phyloP scores from a whole-genome alignment of 2,113 vertebrate genomes.

The Edolisoma coerulescens region DNA sequence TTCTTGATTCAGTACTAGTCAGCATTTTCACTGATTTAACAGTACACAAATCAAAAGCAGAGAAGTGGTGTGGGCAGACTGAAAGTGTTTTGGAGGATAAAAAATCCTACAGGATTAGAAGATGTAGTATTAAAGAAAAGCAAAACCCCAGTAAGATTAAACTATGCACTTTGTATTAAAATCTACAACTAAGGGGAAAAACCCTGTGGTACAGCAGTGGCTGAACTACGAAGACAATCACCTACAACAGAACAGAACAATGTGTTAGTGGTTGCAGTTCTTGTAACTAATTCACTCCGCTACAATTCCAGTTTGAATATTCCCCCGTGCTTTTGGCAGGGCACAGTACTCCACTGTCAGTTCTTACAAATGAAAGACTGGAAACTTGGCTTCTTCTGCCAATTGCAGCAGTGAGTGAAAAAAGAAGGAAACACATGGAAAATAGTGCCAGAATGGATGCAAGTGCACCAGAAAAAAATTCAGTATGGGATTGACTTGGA shows the following conservation, averaged over 20 bases:
- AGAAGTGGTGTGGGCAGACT: neutral
- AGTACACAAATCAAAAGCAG: neutral
- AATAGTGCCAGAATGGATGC: neutral
- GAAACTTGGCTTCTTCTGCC: neutral
- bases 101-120: neutral
- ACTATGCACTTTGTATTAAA: neutral
- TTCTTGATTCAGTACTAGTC: neutral
- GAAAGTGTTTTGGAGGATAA: neutral
- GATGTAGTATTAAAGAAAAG: neutral
- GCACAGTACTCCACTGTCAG: neutral
- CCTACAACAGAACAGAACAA: neutral
- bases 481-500: neutral
- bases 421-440: neutral
- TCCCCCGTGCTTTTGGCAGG: neutral
- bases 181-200: neutral
- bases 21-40: neutral
- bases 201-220: neutral
- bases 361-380: neutral
- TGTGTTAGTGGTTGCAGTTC: neutral
- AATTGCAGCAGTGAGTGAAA: neutral
- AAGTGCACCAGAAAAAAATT: neutral
- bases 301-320: neutral
- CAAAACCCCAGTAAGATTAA: neutral
- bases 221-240: neutral
- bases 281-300: neutral